Conservation (phyloP, 2,113 vertebrate species). For the Nematolebias whitei region DNA sequence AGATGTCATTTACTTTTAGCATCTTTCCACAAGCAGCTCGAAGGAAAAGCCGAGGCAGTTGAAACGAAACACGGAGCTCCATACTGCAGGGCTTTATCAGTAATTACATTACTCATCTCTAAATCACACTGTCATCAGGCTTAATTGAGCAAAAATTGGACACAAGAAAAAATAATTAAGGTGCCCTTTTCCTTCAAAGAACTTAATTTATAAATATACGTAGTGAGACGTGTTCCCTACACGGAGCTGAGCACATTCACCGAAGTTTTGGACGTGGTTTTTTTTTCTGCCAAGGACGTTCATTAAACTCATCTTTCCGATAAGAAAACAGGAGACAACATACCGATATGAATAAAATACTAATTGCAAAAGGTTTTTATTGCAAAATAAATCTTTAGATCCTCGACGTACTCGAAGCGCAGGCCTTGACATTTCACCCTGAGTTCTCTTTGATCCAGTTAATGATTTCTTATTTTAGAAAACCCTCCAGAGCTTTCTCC, state of each 20-base stretch:
- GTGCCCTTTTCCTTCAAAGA: slow-evolving; percentile 66
- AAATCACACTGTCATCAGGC: slow-evolving; percentile 71
- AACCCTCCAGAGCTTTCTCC: too few relatives aligned
- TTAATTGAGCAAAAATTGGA: slow-evolving; percentile 68
- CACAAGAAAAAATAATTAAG: slow-evolving; percentile 64
- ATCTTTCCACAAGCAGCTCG: slow-evolving; percentile 50
- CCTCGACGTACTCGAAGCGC: neutral
- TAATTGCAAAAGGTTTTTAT: slow-evolving; percentile 8
- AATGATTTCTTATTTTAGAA: neutral
- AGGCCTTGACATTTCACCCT: neutral
- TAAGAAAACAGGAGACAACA: neutral
- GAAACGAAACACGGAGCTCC: slow-evolving; percentile 61
- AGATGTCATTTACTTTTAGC: slow-evolving; percentile 60
- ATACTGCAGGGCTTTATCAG: slow-evolving; percentile 72
- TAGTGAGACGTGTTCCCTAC: slow-evolving; percentile 20
- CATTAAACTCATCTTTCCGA: slow-evolving; percentile 15
- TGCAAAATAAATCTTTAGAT: neutral
- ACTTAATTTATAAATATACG: slow-evolving; percentile 58
- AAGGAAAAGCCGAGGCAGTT: slow-evolving; percentile 62
- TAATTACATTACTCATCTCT: slow-evolving; percentile 73
- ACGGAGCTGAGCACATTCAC: slow-evolving; percentile 39
- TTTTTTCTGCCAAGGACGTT: slow-evolving; percentile 38
- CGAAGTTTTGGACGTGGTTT: slow-evolving; percentile 23
- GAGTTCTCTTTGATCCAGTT: neutral
- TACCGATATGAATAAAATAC: neutral